Evolutionary conservation across 2,888 invertebrate species (phyloP).

Genomic region (Hypolimnas misippus): DNA sequence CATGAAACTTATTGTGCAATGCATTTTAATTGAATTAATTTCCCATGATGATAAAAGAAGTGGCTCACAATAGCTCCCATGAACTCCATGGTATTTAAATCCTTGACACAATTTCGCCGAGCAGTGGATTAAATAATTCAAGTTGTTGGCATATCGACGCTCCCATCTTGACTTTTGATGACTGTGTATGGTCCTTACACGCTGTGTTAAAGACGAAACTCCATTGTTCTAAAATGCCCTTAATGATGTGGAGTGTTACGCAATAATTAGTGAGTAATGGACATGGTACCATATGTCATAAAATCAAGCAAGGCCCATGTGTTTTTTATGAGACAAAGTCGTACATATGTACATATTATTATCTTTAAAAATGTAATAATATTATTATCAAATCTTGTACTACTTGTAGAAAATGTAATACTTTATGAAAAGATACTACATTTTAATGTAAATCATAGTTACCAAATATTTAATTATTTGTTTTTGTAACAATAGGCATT

Average conservation of each 20-base stretch:
- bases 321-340: background rate
- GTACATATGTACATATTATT: background rate
- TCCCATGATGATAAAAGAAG: conserved; percentile 63
- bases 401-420: too few species aligned
- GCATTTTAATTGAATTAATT: conserved; percentile 66
- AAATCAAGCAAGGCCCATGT: conserved; percentile 7
- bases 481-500: too few species aligned
- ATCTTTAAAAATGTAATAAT: background rate
- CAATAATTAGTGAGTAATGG: conserved; percentile 29
- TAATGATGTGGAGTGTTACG: conserved; percentile 23
- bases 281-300: conserved; percentile 32
- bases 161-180: conserved; percentile 50
- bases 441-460: too few species aligned
- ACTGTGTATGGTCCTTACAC: conserved; percentile 13
- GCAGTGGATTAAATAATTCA: conserved; percentile 48
- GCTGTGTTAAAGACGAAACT: conserved; percentile 17
- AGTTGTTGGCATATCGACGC: conserved; percentile 54
- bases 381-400: too few species aligned
- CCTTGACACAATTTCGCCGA: conserved; percentile 68
- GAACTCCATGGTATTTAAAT: conserved; percentile 46
- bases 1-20: conserved; percentile 39
- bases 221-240: conserved; percentile 35
- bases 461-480: too few species aligned
- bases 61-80: conserved; percentile 48
- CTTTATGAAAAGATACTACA: too few species aligned